A percentile compares a stretch with the other conserved stretches of the same genome.
Conservation (phyloP, 2,888 invertebrate genomes). For the Lycia hirtaria region DNA sequence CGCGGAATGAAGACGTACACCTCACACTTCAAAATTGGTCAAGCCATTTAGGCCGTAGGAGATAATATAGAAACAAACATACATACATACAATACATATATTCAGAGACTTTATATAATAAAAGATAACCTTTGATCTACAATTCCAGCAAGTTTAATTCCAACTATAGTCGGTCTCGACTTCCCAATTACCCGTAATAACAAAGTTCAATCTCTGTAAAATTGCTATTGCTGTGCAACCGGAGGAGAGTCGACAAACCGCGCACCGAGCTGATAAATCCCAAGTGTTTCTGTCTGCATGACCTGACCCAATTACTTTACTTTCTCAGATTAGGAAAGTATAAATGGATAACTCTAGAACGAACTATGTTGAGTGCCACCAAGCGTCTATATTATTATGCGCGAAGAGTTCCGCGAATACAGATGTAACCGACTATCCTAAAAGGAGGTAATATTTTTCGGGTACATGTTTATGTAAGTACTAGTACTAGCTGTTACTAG, state of each 20-base stretch:
- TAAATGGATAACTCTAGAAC: background rate
- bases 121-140: background rate
- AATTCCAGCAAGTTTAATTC: background rate
- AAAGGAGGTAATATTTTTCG: no score
- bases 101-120: no score
- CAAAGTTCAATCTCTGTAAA: conserved; percentile 9
- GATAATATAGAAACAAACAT: no score
- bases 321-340: conserved; percentile 5
- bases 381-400: no score
- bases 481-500: no score
- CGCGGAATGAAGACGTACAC: no score
- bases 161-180: background rate
- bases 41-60: no score
- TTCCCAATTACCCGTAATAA: background rate
- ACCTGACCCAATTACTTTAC: conserved; percentile 32
- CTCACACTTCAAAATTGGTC: no score
- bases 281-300: conserved; percentile 24
- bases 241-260: conserved; percentile 23
- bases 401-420: no score
- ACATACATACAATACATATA: no score
- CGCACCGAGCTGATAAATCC: conserved; percentile 24
- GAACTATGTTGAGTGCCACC: background rate
- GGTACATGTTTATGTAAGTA: no score
- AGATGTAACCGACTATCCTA: no score
- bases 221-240: background rate